Conservation (phyloP, 2,113 vertebrate species). For the Myotis brandtii region DNA sequence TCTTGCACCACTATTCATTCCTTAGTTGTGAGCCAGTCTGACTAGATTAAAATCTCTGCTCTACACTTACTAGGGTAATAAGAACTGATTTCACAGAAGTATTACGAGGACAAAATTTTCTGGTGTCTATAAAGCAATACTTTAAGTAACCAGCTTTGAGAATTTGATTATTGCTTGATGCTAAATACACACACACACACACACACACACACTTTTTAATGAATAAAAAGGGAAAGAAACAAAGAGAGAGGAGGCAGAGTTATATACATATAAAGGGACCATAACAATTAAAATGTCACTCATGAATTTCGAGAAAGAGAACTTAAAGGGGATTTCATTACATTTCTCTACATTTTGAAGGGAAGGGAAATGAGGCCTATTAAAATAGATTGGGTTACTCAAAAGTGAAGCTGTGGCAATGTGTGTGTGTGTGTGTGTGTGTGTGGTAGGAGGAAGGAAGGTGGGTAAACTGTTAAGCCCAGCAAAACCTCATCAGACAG, state of each 20-base stretch:
- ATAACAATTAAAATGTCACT: neutral
- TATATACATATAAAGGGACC: neutral
- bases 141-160: conserved; percentile 20
- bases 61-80: neutral
- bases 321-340: conserved; percentile 6
- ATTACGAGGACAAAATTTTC: neutral
- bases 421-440: neutral
- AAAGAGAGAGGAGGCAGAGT: neutral
- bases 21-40: neutral
- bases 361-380: neutral
- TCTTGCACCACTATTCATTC: neutral
- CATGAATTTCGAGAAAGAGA: neutral
- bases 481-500: neutral
- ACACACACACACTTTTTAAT: neutral
- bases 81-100: neutral
- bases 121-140: neutral
- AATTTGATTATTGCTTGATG: neutral
- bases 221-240: conserved; percentile 12
- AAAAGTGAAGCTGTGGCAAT: neutral
- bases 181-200: neutral
- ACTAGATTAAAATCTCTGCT: neutral
- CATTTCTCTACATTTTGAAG: conserved; percentile 38
- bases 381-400: conserved; percentile 17
- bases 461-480: neutral
- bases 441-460: neutral